Conservation (phyloP, 2,888 invertebrate species). For the Atherix ibis region DNA sequence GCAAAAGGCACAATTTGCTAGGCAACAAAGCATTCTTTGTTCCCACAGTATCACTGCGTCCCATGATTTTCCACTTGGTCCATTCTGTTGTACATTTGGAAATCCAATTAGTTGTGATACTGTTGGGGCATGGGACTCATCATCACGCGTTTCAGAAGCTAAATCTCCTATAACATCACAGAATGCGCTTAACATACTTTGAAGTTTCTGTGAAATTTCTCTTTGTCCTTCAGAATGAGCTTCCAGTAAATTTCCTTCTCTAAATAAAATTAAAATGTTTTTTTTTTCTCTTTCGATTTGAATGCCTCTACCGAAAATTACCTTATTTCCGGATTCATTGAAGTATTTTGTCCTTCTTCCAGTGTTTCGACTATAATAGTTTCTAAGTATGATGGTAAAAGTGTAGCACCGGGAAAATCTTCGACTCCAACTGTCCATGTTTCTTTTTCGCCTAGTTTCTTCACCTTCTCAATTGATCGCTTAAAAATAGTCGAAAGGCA, state of each 20-base stretch:
- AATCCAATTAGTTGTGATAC: conserved; percentile 50
- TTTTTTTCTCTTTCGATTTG: no score
- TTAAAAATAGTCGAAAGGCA: conserved; percentile 74
- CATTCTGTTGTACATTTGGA: conserved; percentile 32
- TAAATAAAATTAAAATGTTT: conserved; percentile 28
- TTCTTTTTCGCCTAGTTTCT: conserved; percentile 54
- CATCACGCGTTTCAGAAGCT: conserved; percentile 52
- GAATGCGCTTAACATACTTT: conserved; percentile 45
- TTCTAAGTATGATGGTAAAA: conserved; percentile 55
- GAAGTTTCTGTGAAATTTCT: conserved; percentile 33
- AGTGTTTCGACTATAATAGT: conserved; percentile 55
- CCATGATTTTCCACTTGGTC: conserved; percentile 15
- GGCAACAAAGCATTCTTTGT: conserved; percentile 64
- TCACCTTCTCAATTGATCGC: conserved; percentile 65
- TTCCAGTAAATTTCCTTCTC: conserved; percentile 34
- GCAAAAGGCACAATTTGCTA: conserved; percentile 80
- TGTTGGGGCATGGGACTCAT: conserved; percentile 35
- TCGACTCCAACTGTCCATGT: conserved; percentile 77
- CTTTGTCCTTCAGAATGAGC: conserved; percentile 31
- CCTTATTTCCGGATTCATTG: conserved; percentile 51
- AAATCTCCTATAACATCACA: conserved; percentile 55
- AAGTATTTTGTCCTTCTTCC: conserved; percentile 51
- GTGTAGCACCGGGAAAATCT: conserved; percentile 72
- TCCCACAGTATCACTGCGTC: conserved; percentile 46
- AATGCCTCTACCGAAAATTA: no score